Conservation (phyloP, 2,888 invertebrate species). For the Andrena fulva region DNA sequence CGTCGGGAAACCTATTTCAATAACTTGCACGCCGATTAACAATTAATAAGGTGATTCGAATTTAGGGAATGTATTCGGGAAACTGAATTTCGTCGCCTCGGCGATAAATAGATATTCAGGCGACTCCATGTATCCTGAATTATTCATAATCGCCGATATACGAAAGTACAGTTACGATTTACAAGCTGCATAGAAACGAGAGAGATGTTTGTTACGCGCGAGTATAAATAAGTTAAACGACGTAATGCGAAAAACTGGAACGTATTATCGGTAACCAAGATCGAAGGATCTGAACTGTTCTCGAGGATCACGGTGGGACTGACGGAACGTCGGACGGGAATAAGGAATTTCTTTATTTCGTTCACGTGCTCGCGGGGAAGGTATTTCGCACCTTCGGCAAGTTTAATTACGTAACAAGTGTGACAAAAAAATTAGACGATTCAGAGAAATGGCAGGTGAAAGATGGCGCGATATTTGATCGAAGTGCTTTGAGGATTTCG, state of each 20-base stretch:
- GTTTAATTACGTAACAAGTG: slow-evolving; percentile 37
- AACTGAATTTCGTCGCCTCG: slow-evolving; percentile 14
- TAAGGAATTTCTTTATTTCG: not conserved
- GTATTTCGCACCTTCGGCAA: slow-evolving; percentile 4
- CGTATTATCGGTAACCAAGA: slow-evolving; percentile 4
- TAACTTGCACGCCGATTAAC: not conserved
- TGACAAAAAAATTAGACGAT: slow-evolving; percentile 9
- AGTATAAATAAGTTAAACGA: slow-evolving; percentile 35
- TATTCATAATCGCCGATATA: slow-evolving; percentile 46
- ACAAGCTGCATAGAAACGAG: slow-evolving; percentile 22
- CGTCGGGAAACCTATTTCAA: not conserved
- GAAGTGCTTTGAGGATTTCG: not conserved
- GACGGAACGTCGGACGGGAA: not conserved
- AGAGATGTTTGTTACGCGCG: slow-evolving; percentile 31
- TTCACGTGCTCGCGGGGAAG: not conserved
- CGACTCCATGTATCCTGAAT: slow-evolving; percentile 31
- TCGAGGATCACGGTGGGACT: not conserved
- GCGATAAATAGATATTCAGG: slow-evolving; percentile 1
- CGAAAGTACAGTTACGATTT: slow-evolving; percentile 50
- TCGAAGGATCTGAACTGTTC: not conserved
- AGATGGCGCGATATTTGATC: slow-evolving; percentile 35
- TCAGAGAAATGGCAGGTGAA: slow-evolving; percentile 6
- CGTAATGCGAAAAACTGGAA: slow-evolving; percentile 41
- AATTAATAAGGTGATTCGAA: not conserved
- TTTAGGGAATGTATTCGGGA: not conserved